Evolutionary conservation across 2,113 vertebrate species (phyloP), one percentile per base, ranked within the genome.

Genomic region (Dromaius novaehollandiae): DNA sequence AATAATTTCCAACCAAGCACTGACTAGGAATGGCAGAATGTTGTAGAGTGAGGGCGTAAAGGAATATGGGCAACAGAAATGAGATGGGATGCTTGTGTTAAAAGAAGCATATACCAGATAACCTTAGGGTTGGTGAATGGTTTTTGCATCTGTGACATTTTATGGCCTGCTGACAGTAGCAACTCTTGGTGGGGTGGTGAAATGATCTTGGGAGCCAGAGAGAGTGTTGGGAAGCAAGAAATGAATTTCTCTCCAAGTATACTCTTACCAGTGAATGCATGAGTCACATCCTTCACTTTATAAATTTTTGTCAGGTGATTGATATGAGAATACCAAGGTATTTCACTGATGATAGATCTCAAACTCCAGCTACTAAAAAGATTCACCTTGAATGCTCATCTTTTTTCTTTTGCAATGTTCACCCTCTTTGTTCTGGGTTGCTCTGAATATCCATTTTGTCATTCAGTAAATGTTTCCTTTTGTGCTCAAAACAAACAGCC

Each of bases 391-490:
- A 84, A 85, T 11, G 28, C 73, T 88, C 66, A 53, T 82, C 44
- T 16, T 91, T 61, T 90, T 91, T 77, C 34, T 92, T 80, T 58
- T 34, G 44, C 25, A 44, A 3, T 14, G 36, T 79, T 92, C 36
- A 26, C 40, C 38, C 44, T 63, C 63, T 97, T 96, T 86, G 61
- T 78, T 93, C 90, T 86, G 73, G 21, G 83, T 82, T 87, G 71
- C 66, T 91, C 74, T 86, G 84, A 90, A 70, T 95, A 85, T 64
- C 68, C 63, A n/a, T 91, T 95, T 91, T 95, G 71, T 88, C 82
- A 80, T 89, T 89, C n/a, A 74, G 82, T 69, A 91, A 90, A 87
- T 82, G 48, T 87, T 95, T 87, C 51, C 61, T 91, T 95, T 93
- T 83, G 75, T 81, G 66, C 50, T 91, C 78, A 89, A 93, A 95